Percentiles rank a stretch among this genome's conserved stretches.
These are phyloP conservation scores for Dendrocincla fuliginosa DNA, from an alignment of 2,797 vertebrate species.

Conservation along the genomic window DNA sequence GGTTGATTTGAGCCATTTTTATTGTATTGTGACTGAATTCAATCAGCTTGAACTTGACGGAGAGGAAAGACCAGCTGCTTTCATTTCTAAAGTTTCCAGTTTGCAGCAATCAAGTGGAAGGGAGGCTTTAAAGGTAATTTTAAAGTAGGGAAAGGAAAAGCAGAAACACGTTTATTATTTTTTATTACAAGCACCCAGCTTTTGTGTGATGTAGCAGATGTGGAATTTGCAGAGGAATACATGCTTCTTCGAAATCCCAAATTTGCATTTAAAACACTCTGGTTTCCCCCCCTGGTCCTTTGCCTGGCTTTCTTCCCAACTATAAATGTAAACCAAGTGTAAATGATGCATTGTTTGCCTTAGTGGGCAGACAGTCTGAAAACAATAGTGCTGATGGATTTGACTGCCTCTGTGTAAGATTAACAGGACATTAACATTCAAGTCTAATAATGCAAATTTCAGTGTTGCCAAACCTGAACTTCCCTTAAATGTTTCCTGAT, in stretches of 20 bases:
- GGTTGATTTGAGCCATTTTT: neutral
- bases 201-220: constrained; percentile 41
- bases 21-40: neutral
- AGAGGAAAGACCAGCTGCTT: constrained; percentile 42
- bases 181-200: neutral
- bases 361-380: constrained; percentile 54
- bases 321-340: constrained; percentile 63
- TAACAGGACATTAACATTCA: constrained; percentile 54
- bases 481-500: constrained; percentile 6
- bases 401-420: constrained; percentile 37
- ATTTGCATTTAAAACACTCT: constrained; percentile 48
- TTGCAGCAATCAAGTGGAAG: constrained; percentile 19
- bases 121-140: constrained; percentile 16
- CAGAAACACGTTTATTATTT: constrained; percentile 2
- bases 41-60: neutral
- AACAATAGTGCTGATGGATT: constrained; percentile 60
- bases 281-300: neutral
- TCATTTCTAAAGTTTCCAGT: constrained; percentile 38
- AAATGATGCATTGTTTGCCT: constrained; percentile 65
- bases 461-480: constrained; percentile 12
- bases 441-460: constrained; percentile 45
- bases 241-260: neutral
- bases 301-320: constrained; percentile 16
- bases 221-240: constrained; percentile 45
- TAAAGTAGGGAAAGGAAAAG: neutral